Evolutionary conservation across 2,797 vertebrate species (phyloP).

Genomic region (Nyctalus aviator): DNA sequence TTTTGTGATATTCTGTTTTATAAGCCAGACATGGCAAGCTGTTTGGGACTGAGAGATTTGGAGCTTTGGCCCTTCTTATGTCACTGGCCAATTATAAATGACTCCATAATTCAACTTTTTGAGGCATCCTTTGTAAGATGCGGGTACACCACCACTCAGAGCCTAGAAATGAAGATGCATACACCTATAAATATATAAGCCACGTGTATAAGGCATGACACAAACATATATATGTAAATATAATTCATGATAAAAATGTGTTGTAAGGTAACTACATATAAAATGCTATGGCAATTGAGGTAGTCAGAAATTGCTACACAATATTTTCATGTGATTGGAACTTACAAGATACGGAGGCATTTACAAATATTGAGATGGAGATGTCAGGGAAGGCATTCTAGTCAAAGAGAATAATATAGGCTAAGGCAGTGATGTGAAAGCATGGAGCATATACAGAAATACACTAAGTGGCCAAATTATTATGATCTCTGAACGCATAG

Average conservation of each 20-base stretch:
- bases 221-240: neutral
- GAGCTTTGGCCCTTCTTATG: no score
- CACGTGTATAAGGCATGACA: neutral
- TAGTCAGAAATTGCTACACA: neutral
- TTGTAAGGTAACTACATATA: neutral
- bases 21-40: no score
- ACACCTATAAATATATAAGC: neutral
- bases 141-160: neutral
- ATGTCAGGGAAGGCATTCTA: neutral
- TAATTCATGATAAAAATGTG: constrained; percentile 1
- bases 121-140: no score
- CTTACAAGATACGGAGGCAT: neutral
- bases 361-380: neutral
- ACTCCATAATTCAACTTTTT: no score
- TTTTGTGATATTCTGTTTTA: no score
- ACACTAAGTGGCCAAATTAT: no score
- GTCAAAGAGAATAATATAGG: neutral
- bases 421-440: neutral
- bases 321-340: neutral
- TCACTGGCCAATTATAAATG: no score
- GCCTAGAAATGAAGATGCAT: neutral
- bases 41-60: no score
- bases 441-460: neutral
- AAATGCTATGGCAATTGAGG: neutral
- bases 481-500: no score